These are phyloP conservation scores for Thaumatotibia leucotreta DNA, from an alignment of 1,140 invertebrate genomes.

Conservation along the genomic window DNA sequence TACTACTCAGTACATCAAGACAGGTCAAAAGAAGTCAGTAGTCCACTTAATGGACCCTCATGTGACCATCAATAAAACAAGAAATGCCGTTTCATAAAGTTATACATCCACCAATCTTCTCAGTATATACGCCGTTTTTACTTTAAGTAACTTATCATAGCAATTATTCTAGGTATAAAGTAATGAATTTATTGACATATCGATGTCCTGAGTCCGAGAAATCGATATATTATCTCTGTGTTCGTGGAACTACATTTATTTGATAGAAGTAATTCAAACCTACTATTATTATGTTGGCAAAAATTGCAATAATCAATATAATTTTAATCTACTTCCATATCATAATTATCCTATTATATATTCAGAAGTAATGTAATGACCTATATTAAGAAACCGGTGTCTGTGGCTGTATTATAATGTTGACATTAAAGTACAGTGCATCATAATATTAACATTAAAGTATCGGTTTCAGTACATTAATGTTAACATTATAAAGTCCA, in stretches of 20 bases:
- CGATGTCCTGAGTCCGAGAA: slow-evolving; percentile 16
- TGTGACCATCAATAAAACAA: background rate
- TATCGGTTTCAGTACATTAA: too few relatives aligned
- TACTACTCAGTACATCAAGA: background rate
- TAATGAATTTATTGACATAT: slow-evolving; percentile 36
- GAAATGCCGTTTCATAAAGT: background rate
- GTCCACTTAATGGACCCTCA: background rate
- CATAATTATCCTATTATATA: too few relatives aligned
- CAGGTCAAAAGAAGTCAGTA: background rate
- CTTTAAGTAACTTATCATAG: background rate
- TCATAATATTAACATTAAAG: too few relatives aligned
- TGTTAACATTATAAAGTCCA: too few relatives aligned
- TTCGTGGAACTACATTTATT: slow-evolving; percentile 9
- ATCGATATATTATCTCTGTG: slow-evolving; percentile 19
- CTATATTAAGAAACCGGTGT: too few relatives aligned
- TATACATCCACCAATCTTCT: background rate
- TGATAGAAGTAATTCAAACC: too few relatives aligned
- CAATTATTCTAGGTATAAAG: background rate
- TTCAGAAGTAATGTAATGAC: too few relatives aligned
- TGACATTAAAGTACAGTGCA: too few relatives aligned
- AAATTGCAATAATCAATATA: too few relatives aligned
- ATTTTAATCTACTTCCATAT: too few relatives aligned
- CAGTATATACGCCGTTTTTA: background rate
- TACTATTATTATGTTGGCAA: too few relatives aligned
- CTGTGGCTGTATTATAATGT: too few relatives aligned